Base-by-base conservation (phyloP, 2,888 invertebrate species). In the Stenurella melanura region DNA sequence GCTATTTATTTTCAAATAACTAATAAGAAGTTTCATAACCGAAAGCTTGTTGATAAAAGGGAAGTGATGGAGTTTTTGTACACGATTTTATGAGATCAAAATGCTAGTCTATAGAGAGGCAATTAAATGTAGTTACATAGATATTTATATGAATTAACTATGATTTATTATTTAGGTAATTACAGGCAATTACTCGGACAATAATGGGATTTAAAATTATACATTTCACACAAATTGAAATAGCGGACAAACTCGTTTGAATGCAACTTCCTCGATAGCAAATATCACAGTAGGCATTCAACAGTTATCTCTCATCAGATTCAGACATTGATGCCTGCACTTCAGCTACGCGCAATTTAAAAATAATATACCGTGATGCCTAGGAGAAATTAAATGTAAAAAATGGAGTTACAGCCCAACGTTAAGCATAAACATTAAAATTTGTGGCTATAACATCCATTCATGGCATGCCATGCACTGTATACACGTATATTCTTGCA, bases 21-120 rank as follows among this genome's bases (percentile, higher is more conserved):
- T 63, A 63, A 63, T 63, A 30, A 63, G 17, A 17, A n/a, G 17
- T 34, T 63, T 34, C 61, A 63, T 63, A 63, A 63, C 34, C 34
- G 9, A 63, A n/a, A 30, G 30, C n/a, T 63, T 9, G 34, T 34
- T 17, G 30, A 63, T 61, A 63, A 34, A n/a, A 18, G 11, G n/a
- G 9, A 34, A 61, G 15, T 15, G 30, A 21, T 30, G 60, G 21
- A 26, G 26, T 18, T 34, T 21, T 34, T n/a, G 50, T 50, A 17
- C n/a, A 15, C n/a, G n/a, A 63, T 63, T 61, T 12, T 61, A 21
- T 15, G 42, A 4, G 42, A 12, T 21, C 30, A 26, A n/a, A 61
- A 60, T 15, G 21, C n/a, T n/a, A 3, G 30, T n/a, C n/a, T 34
- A 63, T 34, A 17, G 61, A 26, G 10, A 30, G 34, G 9, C 61